Percentiles rank a stretch among this genome's conserved stretches.
Evolutionary conservation across 1,140 invertebrate genomes (phyloP).

Genomic region (Agrilus planipennis): DNA sequence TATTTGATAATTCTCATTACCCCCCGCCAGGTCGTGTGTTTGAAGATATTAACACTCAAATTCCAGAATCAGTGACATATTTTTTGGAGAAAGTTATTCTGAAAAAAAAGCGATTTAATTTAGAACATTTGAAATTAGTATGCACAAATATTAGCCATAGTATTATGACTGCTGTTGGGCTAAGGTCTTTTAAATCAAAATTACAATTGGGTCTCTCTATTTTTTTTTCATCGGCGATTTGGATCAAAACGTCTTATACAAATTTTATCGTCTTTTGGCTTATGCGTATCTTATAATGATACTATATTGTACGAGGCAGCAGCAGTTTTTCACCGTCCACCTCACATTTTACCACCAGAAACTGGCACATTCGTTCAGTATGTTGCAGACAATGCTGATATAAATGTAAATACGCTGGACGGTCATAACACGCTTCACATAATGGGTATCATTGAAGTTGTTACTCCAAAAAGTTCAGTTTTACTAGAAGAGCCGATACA

Average conservation of each 20-base stretch:
- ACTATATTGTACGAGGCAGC: slow-evolving; percentile 26
- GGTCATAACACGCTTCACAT: slow-evolving; percentile 31
- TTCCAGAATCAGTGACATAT: slow-evolving; percentile 23
- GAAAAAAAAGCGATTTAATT: slow-evolving; percentile 25
- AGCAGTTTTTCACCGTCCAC: slow-evolving; percentile 29
- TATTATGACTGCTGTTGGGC: slow-evolving; percentile 32
- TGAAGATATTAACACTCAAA: slow-evolving; percentile 8
- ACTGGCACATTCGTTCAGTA: slow-evolving; percentile 30
- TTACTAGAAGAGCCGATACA: slow-evolving; percentile 13
- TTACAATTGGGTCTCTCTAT: slow-evolving; percentile 26
- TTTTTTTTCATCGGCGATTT: slow-evolving; percentile 30
- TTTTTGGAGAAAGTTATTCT: slow-evolving; percentile 25
- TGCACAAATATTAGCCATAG: slow-evolving; percentile 26
- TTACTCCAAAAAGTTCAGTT: slow-evolving; percentile 25
- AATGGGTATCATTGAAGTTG: slow-evolving; percentile 32
- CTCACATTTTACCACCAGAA: slow-evolving; percentile 29
- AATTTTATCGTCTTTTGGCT: slow-evolving; percentile 28
- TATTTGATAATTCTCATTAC: slow-evolving; percentile 12
- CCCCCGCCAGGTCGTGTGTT: slow-evolving; percentile 15
- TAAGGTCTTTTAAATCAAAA: slow-evolving; percentile 28
- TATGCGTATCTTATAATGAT: slow-evolving; percentile 29
- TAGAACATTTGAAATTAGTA: slow-evolving; percentile 28
- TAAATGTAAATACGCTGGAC: slow-evolving; percentile 33
- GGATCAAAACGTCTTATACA: slow-evolving; percentile 27
- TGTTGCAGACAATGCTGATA: slow-evolving; percentile 32